Percentiles rank a stretch among this genome's conserved stretches.
Evolutionary conservation across 2,888 invertebrate species (phyloP).

Genomic region (Blastobasis adustella): DNA sequence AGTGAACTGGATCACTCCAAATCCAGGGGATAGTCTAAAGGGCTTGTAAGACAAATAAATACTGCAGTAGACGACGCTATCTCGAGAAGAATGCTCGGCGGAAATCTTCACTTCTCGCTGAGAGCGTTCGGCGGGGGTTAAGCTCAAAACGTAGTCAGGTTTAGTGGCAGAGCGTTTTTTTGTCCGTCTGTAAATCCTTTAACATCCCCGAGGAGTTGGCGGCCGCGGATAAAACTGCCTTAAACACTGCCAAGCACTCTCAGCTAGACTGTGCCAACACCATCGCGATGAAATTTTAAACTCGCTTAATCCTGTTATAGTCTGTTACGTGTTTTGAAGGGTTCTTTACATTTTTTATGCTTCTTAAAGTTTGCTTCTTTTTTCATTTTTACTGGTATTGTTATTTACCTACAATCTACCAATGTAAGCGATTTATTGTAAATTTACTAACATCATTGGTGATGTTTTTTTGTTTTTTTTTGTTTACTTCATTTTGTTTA

Average conservation of each 20-base stretch:
- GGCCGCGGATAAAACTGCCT: conserved; percentile 42
- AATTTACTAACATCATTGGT: too few species aligned
- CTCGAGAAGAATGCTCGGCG: conserved; percentile 27
- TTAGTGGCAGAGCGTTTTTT: conserved; percentile 33
- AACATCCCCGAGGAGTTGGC: conserved; percentile 42
- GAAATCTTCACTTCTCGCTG: conserved; percentile 38
- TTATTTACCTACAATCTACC: too few species aligned
- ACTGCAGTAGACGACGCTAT: conserved; percentile 29
- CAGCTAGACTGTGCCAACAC: conserved; percentile 39
- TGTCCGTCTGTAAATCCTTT: conserved; percentile 48
- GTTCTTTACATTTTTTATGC: conserved; percentile 8
- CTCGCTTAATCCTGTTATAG: conserved; percentile 28
- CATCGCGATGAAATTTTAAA: conserved; percentile 45
- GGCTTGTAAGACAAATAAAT: conserved; percentile 43
- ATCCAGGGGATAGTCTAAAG: conserved; percentile 20
- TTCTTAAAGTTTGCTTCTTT: neutral
- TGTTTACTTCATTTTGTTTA: too few species aligned
- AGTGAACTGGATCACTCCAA: conserved; percentile 14
- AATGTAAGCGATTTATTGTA: too few species aligned
- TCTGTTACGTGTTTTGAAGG: conserved; percentile 7
- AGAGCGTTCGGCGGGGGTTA: conserved; percentile 17
- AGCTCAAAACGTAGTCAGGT: conserved; percentile 27
- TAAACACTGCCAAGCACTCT: conserved; percentile 43
- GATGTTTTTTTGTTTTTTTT: too few species aligned
- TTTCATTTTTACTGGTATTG: too few species aligned